Percentiles rank a stretch among this genome's conserved stretches.
Conservation (phyloP, 2,113 vertebrate genomes). For the Urocitellus parryii region DNA sequence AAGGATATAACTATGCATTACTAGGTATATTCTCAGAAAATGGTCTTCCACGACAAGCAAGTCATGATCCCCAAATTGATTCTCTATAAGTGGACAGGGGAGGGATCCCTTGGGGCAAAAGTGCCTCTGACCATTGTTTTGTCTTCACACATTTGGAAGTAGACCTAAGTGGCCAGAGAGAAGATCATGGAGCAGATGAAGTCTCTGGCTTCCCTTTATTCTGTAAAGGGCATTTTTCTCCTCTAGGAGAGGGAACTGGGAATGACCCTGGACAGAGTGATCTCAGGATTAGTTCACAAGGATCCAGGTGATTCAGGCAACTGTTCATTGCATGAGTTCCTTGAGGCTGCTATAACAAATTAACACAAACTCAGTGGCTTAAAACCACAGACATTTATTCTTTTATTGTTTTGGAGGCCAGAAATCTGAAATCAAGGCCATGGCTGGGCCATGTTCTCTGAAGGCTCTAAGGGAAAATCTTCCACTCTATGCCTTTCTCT, state of each 20-base stretch:
- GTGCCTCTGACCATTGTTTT: background rate
- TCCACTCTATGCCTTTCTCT: background rate
- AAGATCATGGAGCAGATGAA: background rate
- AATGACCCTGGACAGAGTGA: background rate
- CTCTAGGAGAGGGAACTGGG: background rate
- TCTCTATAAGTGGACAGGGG: background rate
- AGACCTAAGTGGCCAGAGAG: background rate
- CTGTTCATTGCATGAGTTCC: background rate
- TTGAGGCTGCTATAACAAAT: background rate
- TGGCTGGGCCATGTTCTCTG: background rate
- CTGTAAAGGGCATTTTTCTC: background rate
- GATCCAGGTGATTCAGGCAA: background rate
- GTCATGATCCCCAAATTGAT: no score
- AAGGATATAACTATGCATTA: background rate
- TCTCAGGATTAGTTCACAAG: background rate
- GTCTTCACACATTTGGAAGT: background rate
- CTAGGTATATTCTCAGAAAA: background rate
- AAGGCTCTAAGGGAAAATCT: background rate
- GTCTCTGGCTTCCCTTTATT: background rate
- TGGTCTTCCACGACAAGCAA: background rate
- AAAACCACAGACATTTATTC: background rate
- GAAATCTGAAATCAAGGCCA: background rate
- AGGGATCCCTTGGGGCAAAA: background rate
- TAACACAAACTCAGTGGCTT: background rate
- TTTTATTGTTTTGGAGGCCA: background rate